These are phyloP conservation scores for Polydrusus cervinus DNA, from an alignment of 2,888 invertebrate genomes.

Conservation along the genomic window DNA sequence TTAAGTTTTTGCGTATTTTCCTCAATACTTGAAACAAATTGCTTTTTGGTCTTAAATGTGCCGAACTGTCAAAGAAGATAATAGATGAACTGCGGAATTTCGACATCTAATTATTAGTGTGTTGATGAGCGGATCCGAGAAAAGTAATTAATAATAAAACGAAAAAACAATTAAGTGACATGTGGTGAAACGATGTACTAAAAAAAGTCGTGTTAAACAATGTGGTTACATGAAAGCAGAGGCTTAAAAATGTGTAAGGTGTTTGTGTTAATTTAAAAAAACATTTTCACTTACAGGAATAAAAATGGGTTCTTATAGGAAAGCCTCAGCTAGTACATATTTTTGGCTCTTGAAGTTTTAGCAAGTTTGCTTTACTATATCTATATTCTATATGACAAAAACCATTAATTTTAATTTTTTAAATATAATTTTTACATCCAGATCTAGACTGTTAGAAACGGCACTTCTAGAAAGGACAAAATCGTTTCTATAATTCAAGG, in stretches of 20 bases:
- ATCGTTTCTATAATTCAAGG: too few species aligned
- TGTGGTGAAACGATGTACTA: conserved; percentile 25
- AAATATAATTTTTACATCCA: too few species aligned
- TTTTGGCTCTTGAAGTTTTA: too few species aligned
- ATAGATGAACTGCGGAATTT: conserved; percentile 59
- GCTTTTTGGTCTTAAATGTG: conserved; percentile 59
- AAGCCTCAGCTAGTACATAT: too few species aligned
- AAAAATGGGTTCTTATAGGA: too few species aligned
- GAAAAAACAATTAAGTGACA: conserved; percentile 45
- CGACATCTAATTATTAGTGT: conserved; percentile 52
- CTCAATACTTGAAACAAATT: conserved; percentile 63
- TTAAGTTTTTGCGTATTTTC: conserved; percentile 61
- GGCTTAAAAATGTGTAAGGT: conserved; percentile 5
- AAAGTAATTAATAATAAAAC: conserved; percentile 53
- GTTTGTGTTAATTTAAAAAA: conserved; percentile 1
- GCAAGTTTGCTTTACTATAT: too few species aligned
- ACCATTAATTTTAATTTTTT: too few species aligned
- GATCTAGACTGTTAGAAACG: too few species aligned
- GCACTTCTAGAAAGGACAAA: too few species aligned
- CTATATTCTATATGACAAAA: too few species aligned
- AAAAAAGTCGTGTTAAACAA: conserved; percentile 6
- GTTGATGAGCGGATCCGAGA: conserved; percentile 43
- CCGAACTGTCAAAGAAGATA: conserved; percentile 59
- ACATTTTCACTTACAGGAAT: neutral
- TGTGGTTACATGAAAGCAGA: neutral